Conservation (phyloP, 2,797 vertebrate genomes). For the Cryptoblepharus egeriae region DNA sequence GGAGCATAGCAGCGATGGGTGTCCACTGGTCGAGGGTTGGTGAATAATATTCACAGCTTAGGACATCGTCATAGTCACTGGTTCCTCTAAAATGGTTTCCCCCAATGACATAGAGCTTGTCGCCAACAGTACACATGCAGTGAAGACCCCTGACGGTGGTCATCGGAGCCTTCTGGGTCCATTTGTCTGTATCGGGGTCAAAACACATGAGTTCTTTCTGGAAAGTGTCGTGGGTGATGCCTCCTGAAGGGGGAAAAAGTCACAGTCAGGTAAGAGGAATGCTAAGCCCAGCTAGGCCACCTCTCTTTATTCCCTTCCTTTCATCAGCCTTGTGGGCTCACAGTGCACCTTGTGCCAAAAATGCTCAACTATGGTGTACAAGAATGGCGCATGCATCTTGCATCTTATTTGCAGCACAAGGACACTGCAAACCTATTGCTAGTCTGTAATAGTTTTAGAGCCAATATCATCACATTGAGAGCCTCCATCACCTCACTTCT, state of each 20-base stretch:
- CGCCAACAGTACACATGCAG: slow-evolving; percentile 98
- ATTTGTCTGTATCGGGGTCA: slow-evolving; percentile 96
- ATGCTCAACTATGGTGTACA: no score
- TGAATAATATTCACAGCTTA: slow-evolving; percentile 98
- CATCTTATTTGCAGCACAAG: no score
- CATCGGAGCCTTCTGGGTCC: slow-evolving; percentile 98
- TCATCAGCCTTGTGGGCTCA: no score
- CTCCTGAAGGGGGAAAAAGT: slow-evolving; percentile 79
- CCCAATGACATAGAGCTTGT: slow-evolving; percentile 96
- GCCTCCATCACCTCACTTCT: no score
- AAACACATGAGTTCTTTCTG: slow-evolving; percentile 99
- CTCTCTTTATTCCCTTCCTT: no score
- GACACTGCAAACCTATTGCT: no score
- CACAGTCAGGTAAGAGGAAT: background rate
- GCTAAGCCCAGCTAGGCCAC: background rate
- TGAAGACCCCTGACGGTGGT: slow-evolving; percentile 96
- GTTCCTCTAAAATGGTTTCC: slow-evolving; percentile 98
- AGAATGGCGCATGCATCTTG: no score
- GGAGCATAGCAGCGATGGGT: slow-evolving; percentile 94
- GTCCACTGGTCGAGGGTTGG: slow-evolving; percentile 97
- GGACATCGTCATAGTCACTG: slow-evolving; percentile 97
- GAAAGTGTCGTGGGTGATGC: slow-evolving; percentile 98
- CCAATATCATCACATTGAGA: no score
- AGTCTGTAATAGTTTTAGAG: no score
- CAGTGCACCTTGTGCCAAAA: no score